These are phyloP conservation scores for Scaptodrosophila latifasciaeformis DNA, from an alignment of 2,888 invertebrate species.

Conservation along the genomic window DNA sequence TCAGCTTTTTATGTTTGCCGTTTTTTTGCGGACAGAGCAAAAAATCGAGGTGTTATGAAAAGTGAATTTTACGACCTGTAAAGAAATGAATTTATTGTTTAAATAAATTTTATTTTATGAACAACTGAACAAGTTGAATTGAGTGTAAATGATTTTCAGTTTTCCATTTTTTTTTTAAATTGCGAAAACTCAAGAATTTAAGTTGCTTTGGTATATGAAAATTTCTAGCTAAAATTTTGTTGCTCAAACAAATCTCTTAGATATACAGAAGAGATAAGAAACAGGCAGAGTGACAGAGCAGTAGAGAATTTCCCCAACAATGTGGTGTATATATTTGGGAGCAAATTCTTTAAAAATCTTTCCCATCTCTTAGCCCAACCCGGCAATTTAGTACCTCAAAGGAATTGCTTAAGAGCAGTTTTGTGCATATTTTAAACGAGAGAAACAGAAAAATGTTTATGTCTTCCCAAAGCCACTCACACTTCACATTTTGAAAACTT, in stretches of 20 bases:
- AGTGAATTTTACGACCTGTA: constrained; percentile 31
- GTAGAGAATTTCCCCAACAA: constrained; percentile 40
- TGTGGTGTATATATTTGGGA: constrained; percentile 31
- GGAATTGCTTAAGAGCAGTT: constrained; percentile 42
- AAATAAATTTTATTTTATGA: constrained; percentile 6
- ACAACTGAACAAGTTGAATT: constrained; percentile 33
- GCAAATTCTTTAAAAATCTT: constrained; percentile 25
- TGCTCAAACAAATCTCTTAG: constrained; percentile 15
- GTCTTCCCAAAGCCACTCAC: no score
- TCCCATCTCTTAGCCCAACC: no score
- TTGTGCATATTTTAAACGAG: constrained; percentile 35
- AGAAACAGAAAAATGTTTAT: no score
- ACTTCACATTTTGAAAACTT: no score
- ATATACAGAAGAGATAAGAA: no score
- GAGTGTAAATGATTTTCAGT: constrained; percentile 46
- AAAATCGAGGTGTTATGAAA: neutral
- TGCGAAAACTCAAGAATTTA: no score
- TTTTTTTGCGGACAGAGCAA: neutral
- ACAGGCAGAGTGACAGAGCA: constrained; percentile 22
- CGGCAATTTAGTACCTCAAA: constrained; percentile 25
- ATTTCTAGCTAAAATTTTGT: no score
- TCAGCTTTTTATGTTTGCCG: neutral
- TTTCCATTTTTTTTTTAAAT: no score
- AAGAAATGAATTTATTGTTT: constrained; percentile 31
- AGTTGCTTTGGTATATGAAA: no score